Percentiles rank a stretch among this genome's conserved stretches.
phyloP scores from a whole-genome alignment of 2,888 invertebrate species.

The Rotaria macrura region DNA sequence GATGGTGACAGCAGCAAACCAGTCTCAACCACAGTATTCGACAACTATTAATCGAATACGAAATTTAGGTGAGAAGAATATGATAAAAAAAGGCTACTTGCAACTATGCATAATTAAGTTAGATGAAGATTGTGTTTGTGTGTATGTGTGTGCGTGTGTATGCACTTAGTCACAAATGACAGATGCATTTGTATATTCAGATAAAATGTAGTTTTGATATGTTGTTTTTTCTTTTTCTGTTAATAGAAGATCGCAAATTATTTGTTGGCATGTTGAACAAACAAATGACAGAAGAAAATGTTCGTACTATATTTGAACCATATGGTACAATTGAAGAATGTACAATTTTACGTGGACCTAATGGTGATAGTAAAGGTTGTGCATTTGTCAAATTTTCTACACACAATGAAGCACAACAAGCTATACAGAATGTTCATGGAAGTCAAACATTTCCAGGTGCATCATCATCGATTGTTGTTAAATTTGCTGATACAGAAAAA shows the following conservation, averaged over 20 bases:
- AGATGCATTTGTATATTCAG: not conserved
- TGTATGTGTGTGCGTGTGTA: not conserved
- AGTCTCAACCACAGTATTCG: not conserved
- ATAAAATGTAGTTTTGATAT: not conserved
- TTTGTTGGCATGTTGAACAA: constrained; percentile 99
- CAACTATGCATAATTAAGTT: not conserved
- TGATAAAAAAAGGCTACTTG: not conserved
- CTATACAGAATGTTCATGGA: constrained; percentile 94
- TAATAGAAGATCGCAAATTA: constrained; percentile 85
- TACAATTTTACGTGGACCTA: constrained; percentile 88
- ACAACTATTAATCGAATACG: not conserved
- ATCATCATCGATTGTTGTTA: constrained; percentile 94
- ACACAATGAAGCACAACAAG: constrained; percentile 92
- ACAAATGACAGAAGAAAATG: constrained; percentile 84
- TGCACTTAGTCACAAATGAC: not conserved
- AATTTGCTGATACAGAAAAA: constrained; percentile 99
- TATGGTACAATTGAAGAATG: constrained; percentile 98
- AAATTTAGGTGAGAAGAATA: not conserved
- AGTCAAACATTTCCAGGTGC: constrained; percentile 99
- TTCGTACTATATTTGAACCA: constrained; percentile 56
- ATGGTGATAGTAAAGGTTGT: constrained; percentile 98
- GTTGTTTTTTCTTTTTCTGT: not conserved
- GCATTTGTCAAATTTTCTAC: constrained; percentile 97
- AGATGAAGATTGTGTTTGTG: not conserved
- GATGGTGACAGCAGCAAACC: not conserved